Evolutionary conservation across 2,113 vertebrate genomes (phyloP).

Genomic region (Scortum barcoo): DNA sequence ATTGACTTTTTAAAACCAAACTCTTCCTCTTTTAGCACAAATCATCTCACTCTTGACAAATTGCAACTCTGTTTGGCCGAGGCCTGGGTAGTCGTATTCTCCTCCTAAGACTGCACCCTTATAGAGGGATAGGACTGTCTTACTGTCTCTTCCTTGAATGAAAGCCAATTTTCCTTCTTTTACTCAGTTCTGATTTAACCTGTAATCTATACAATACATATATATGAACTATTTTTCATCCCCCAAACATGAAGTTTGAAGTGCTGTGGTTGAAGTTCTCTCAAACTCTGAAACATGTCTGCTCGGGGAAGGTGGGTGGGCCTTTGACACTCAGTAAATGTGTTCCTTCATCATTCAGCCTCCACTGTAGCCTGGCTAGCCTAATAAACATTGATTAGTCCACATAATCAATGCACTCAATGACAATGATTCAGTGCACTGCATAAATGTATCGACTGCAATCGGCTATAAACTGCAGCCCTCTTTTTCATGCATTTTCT

Average conservation of each 20-base stretch:
- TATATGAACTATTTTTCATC: not conserved
- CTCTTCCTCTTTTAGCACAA: not conserved
- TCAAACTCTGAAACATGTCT: constrained; percentile 19
- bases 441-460: constrained; percentile 81
- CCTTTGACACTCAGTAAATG: constrained; percentile 63
- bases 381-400: constrained; percentile 81
- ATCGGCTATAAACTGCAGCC: constrained; percentile 64
- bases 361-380: constrained; percentile 65
- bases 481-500: constrained; percentile 70
- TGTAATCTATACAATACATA: not conserved
- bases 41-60: not conserved
- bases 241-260: not conserved
- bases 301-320: constrained; percentile 53
- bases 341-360: constrained; percentile 77
- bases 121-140: too few species aligned
- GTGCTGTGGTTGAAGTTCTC: constrained; percentile 13
- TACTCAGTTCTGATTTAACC: not conserved
- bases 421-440: constrained; percentile 83
- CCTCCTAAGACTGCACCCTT: not conserved
- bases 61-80: not conserved
- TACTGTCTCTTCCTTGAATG: not conserved
- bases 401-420: constrained; percentile 82
- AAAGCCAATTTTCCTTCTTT: not conserved
- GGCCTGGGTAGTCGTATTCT: not conserved
- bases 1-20: not conserved